These are phyloP conservation scores for Pangasius sanitwongsei DNA, from an alignment of 2,797 vertebrate genomes.

Conservation along the genomic window DNA sequence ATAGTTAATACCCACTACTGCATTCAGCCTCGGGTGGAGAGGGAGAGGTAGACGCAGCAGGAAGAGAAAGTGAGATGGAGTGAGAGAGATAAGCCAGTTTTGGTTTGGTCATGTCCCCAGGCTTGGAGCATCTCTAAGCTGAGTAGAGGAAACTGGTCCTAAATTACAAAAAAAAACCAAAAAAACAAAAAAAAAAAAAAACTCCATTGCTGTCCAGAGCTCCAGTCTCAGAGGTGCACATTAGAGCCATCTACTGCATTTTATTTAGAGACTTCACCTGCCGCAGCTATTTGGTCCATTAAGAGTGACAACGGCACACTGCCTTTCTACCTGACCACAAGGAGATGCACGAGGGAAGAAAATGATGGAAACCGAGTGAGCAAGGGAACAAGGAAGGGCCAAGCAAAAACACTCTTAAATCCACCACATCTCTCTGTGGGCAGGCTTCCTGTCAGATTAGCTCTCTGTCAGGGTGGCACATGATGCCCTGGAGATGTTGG, in stretches of 20 bases:
- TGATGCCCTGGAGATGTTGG: constrained; percentile 54
- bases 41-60: neutral
- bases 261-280: constrained; percentile 13
- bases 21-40: constrained; percentile 7
- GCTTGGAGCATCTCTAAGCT: constrained; percentile 5
- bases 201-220: neutral
- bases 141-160: constrained; percentile 17
- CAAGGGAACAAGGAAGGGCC: constrained; percentile 24
- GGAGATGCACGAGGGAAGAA: constrained; percentile 41
- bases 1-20: constrained; percentile 36
- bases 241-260: constrained; percentile 33
- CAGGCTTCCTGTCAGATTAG: constrained; percentile 60
- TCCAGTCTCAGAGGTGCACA: constrained; percentile 17
- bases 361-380: constrained; percentile 43
- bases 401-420: constrained; percentile 36
- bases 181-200: neutral
- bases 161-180: constrained; percentile 17
- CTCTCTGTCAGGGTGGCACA: constrained; percentile 63
- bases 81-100: constrained; percentile 16
- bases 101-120: constrained; percentile 26
- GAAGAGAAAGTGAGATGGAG: neutral
- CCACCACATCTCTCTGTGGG: constrained; percentile 45
- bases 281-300: constrained; percentile 19
- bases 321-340: constrained; percentile 12
- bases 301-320: neutral